These are phyloP conservation scores for Alaudala cheleensis DNA, from an alignment of 2,113 vertebrate species.

Conservation along the genomic window DNA sequence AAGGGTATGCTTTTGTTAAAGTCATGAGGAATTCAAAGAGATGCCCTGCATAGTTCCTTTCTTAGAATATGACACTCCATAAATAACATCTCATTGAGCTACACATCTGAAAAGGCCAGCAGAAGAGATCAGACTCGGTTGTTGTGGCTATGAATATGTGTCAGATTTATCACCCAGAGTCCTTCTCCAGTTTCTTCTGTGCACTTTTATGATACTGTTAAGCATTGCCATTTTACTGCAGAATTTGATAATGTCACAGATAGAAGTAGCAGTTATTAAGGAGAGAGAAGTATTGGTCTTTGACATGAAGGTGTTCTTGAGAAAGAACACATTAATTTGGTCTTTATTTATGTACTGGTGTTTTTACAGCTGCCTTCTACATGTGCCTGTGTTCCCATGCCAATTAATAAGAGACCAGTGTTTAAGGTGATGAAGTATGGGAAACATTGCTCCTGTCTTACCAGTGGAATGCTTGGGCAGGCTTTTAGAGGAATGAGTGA, in stretches of 20 bases:
- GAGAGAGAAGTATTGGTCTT: not conserved
- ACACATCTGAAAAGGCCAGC: not conserved
- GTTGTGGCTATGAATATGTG: not conserved
- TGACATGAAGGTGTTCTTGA: not conserved
- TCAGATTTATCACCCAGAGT: not conserved
- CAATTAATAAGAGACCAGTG: slow-evolving; percentile 2
- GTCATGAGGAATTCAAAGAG: not conserved
- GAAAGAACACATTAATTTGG: not conserved
- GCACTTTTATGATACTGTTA: not conserved
- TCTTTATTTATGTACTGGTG: not conserved
- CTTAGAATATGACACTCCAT: not conserved
- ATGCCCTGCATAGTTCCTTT: not conserved
- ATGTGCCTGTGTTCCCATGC: not conserved
- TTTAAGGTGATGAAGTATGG: not conserved
- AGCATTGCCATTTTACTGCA: not conserved
- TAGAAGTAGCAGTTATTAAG: not conserved
- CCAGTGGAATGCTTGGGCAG: not conserved
- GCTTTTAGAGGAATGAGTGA: not conserved
- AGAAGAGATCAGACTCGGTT: not conserved
- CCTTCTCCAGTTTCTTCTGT: not conserved
- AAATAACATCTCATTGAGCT: slow-evolving; percentile 32
- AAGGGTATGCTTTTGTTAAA: not conserved
- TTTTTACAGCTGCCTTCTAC: slow-evolving; percentile 42
- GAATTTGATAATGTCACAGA: not conserved
- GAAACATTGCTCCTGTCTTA: not conserved